Conservation (phyloP, 1,140 invertebrate genomes). For the Helicoverpa zea region DNA sequence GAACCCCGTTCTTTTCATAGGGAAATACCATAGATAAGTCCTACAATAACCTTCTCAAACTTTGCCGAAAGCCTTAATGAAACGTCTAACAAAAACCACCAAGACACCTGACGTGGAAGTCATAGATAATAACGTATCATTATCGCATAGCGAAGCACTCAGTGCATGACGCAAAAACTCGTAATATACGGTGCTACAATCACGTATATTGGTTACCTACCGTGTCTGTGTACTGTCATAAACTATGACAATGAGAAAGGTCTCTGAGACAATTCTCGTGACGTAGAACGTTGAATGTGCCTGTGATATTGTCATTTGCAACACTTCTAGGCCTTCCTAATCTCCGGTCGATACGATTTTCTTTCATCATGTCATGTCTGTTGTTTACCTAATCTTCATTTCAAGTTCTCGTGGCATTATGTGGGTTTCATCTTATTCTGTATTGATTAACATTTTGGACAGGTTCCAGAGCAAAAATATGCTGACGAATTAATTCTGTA, state of each 20-base stretch:
- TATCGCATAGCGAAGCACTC: constrained; percentile 44
- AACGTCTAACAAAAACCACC: background rate
- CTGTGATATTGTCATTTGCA: constrained; percentile 14
- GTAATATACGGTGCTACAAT: constrained; percentile 30
- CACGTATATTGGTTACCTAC: constrained; percentile 14
- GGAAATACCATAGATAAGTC: background rate
- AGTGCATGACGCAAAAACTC: constrained; percentile 43
- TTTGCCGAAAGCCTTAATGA: background rate
- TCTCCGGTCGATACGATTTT: constrained; percentile 18
- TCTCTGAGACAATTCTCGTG: constrained; percentile 2
- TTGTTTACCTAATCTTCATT: background rate
- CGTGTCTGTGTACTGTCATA: constrained; percentile 3
- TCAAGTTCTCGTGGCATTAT: background rate
- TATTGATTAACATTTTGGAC: constrained; percentile 20
- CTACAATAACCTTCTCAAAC: background rate
- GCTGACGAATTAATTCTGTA: background rate
- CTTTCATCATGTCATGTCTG: constrained; percentile 2
- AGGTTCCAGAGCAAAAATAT: background rate
- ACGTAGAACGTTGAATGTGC: constrained; percentile 17
- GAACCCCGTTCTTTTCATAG: background rate
- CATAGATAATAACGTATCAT: constrained; percentile 38
- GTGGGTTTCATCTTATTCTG: constrained; percentile 7
- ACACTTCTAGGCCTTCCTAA: constrained; percentile 33
- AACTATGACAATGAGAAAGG: constrained; percentile 33
- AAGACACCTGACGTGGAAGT: constrained; percentile 27